Evolutionary conservation across 2,113 vertebrate genomes (phyloP), one percentile per base, ranked within the genome.

Genomic region (Nerophis ophidion): DNA sequence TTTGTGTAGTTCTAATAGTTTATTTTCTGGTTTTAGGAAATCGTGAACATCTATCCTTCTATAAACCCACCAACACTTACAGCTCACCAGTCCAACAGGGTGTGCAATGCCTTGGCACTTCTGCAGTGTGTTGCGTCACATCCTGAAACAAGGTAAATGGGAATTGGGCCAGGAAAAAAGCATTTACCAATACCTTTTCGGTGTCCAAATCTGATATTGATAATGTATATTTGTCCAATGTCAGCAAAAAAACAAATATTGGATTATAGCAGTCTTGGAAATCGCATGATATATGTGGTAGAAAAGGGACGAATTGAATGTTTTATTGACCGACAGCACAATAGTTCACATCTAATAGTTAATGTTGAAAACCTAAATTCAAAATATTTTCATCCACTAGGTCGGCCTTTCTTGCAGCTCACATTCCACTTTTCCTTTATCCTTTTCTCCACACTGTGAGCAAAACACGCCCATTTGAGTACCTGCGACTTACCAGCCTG

Each of bases 41-140:
- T 99, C 74, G 96, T 99, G 79, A 99, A 99, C 91, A 99, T 99
- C 83, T 99, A 99, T 74, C 96, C 96, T 35, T 99, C 96, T n/a
- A 99, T 99, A 82, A 99, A 99, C 73, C 96, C 96, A 38, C 95
- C 96, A 0, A 99, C 96, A 2, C 90, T 99, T 80, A 99, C 96
- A 51, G 96, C 96, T 66, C 96, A 99, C 82, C 96, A 99, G 48
- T 99, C 96, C 55, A 99, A 99, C 85, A 87, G 96, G 88, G 96
- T 99, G 68, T 99, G 96, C 82, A 99, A 99, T 51, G 96, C 96
- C 57, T 85, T 99, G 72, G 96, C 96, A 35, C 91, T 99, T 5
- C 78, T 99, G 8, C 96, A 99, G 15, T 99, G 96, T 87, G 96
- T 99, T 19, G 96, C 96, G 38, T 99, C 96, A 0, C 96, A 99